phyloP scores from a whole-genome alignment of 2,797 vertebrate genomes.

The Danionella dracula region DNA sequence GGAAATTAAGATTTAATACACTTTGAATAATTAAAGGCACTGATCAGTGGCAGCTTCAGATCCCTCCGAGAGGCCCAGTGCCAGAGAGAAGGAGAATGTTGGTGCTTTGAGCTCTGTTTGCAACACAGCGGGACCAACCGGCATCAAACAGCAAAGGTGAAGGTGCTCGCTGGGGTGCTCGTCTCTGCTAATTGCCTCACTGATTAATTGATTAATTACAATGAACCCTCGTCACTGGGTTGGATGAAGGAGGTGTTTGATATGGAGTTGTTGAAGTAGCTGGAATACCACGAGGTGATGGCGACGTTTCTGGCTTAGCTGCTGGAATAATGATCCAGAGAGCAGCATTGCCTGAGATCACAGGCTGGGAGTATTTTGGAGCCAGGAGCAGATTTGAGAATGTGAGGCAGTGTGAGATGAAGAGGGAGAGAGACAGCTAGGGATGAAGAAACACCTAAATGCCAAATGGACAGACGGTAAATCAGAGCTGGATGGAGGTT shows the following conservation, averaged over 20 bases:
- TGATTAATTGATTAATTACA: slow-evolving; percentile 28
- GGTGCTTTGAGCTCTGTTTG: slow-evolving; percentile 7
- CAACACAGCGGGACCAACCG: slow-evolving; percentile 7
- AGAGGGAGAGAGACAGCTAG: background rate
- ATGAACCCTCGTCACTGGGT: background rate
- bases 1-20: slow-evolving; percentile 74
- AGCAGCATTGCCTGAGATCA: background rate
- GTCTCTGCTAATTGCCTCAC: slow-evolving; percentile 30
- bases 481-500: slow-evolving; percentile 32
- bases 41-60: slow-evolving; percentile 53
- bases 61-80: slow-evolving; percentile 17
- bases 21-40: slow-evolving; percentile 70
- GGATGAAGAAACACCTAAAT: slow-evolving; percentile 38
- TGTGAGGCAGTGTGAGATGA: background rate
- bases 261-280: background rate
- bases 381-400: background rate
- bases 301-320: background rate
- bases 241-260: background rate
- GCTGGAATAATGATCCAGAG: slow-evolving; percentile 18
- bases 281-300: background rate
- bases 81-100: slow-evolving; percentile 41
- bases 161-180: background rate
- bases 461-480: slow-evolving; percentile 43
- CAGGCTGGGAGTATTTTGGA: background rate
- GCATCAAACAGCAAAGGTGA: slow-evolving; percentile 25